These are phyloP conservation scores for Oasisia sp. DNA, from an alignment of 2,888 invertebrate species.

Conservation along the genomic window DNA sequence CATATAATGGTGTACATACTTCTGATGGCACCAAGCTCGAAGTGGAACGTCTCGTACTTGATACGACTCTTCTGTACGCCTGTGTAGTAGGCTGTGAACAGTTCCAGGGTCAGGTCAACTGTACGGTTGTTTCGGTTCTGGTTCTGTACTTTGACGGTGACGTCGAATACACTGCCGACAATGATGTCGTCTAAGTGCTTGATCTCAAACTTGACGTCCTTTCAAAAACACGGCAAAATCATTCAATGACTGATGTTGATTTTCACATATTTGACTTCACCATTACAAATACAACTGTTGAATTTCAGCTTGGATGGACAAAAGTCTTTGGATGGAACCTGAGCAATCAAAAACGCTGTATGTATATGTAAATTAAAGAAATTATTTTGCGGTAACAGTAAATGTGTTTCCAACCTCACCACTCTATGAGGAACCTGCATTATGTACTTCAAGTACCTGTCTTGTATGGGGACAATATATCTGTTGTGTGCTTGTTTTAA, in stretches of 20 bases:
- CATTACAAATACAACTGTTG: neutral
- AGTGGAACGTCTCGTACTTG: constrained; percentile 32
- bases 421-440: neutral
- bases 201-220: constrained; percentile 43
- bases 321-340: neutral
- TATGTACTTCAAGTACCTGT: neutral
- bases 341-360: neutral
- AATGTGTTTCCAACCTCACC: neutral
- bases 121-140: constrained; percentile 35
- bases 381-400: neutral
- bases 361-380: neutral
- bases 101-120: constrained; percentile 32
- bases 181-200: constrained; percentile 31
- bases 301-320: neutral
- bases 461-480: neutral
- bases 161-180: constrained; percentile 39
- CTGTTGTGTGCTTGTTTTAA: no score
- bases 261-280: neutral
- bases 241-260: neutral
- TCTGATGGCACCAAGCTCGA: constrained; percentile 37
- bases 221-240: constrained; percentile 19
- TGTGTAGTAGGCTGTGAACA: constrained; percentile 39
- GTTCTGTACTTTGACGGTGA: constrained; percentile 39
- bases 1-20: constrained; percentile 28
- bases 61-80: constrained; percentile 35